Evolutionary conservation across 2,797 vertebrate genomes (phyloP), one percentile per base, ranked within the genome.

Genomic region (Pseudopleuronectes americanus): DNA sequence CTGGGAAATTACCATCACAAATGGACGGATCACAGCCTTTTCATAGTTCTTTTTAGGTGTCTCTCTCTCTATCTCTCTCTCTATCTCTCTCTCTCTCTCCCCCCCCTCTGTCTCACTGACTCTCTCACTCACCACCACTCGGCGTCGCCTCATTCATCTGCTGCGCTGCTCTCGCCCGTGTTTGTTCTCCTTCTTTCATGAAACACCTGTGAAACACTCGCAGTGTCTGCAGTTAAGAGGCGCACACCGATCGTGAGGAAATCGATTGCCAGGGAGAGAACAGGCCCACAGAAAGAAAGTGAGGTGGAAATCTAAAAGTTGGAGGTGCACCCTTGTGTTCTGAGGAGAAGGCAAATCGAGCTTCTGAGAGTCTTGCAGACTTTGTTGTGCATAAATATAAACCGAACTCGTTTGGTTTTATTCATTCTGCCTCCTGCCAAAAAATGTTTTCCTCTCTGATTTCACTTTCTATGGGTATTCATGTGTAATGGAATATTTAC

Each of bases 111-210:
- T 43, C 54, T 71, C 60, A 31, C 62, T 66, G 68, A 53, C 51
- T 59, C 41, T 33, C 58, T 23, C 64, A 22, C 57, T 66, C 68
- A 23, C 63, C 71, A 63, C 68, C 57, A 22, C 49, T 62, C 78
- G 9, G 36, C 48, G 70, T 66, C 58, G 9, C 63, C 69, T 74
- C 77, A 74, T 81, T 80, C 79, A 70, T 88, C 74, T 48, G 23
- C 68, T 4, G 8, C n/a, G 68, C 55, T 62, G 13, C 64, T 70
- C 61, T 74, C 57, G n/a, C 55, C 55, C 68, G 70, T 83, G 69
- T 89, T 89, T 83, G 68, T 78, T 79, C 75, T n/a, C n/a, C n/a
- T 80, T 58, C 77, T 87, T 88, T 81, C 74, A 86, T 81, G 71
- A 83, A 83, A 83, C 87, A 88, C 85, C 86, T 88, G 86, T 69